phyloP scores from a whole-genome alignment of 2,113 vertebrate genomes.

The Sapajus apella region DNA sequence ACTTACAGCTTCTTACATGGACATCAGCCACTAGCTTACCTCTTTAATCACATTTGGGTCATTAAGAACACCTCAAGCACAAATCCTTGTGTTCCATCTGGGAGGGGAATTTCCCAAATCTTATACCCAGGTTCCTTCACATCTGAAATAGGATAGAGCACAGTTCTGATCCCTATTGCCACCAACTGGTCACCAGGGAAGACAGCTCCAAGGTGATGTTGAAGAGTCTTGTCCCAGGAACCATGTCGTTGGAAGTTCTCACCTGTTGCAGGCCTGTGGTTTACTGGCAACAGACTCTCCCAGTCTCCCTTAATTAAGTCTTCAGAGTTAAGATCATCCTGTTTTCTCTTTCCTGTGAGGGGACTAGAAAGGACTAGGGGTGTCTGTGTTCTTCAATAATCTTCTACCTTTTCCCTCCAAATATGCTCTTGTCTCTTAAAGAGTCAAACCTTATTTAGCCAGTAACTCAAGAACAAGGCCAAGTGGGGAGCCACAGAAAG shows the following conservation, averaged over 20 bases:
- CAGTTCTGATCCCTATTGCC: slow-evolving; percentile 81
- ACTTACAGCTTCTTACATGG: neutral
- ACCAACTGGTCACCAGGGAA: slow-evolving; percentile 84
- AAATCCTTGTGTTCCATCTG: slow-evolving; percentile 83
- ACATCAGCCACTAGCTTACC: slow-evolving; percentile 74
- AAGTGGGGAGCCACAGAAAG: neutral
- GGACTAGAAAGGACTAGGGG: neutral
- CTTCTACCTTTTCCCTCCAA: neutral
- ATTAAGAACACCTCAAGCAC: slow-evolving; percentile 85
- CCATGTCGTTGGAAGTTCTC: slow-evolving; percentile 77
- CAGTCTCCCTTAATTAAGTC: neutral
- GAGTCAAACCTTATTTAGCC: neutral
- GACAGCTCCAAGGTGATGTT: slow-evolving; percentile 83
- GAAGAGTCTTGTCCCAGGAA: slow-evolving; percentile 83
- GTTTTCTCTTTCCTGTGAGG: neutral
- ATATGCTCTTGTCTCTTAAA: neutral
- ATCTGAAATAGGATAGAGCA: slow-evolving; percentile 80
- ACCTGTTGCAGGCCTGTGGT: neutral
- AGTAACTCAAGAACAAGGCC: neutral
- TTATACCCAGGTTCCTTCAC: slow-evolving; percentile 77
- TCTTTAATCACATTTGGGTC: slow-evolving; percentile 78
- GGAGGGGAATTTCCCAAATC: slow-evolving; percentile 81
- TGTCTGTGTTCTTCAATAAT: neutral
- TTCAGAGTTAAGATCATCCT: neutral
- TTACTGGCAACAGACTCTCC: neutral